Conservation (phyloP, 92 coral and sea anemone species). For the Phymanthus crucifer region DNA sequence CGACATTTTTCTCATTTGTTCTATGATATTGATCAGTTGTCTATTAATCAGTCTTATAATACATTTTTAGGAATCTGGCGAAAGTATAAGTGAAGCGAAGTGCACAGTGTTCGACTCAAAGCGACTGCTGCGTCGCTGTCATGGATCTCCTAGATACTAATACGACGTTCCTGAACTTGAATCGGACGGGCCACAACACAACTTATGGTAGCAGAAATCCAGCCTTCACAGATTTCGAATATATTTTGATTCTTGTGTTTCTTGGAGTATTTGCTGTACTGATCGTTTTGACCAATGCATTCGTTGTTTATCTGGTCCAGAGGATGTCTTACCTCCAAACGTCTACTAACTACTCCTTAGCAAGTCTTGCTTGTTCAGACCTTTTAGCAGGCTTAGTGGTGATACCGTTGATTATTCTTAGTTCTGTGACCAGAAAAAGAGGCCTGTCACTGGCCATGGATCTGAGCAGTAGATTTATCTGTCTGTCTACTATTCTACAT, state of each 20-base stretch:
- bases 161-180: not conserved
- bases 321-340: conserved; percentile 24
- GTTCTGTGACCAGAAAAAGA: not conserved
- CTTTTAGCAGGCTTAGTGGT: conserved; percentile 26
- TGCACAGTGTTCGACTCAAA: not conserved
- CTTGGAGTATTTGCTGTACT: conserved; percentile 25
- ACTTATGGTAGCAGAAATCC: not conserved
- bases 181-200: not conserved
- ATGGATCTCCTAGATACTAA: not conserved
- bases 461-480: conserved; percentile 23
- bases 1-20: not conserved
- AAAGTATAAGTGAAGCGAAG: not conserved
- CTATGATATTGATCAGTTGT: not conserved
- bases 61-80: not conserved
- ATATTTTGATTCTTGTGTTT: not conserved
- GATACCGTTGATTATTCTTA: conserved; percentile 12
- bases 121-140: not conserved
- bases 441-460: conserved; percentile 13
- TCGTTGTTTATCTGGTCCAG: conserved; percentile 23
- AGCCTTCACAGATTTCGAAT: not conserved
- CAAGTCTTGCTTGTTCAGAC: conserved; percentile 30
- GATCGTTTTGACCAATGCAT: conserved; percentile 4
- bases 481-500: conserved; percentile 32
- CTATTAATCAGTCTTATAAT: not conserved
- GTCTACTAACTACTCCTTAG: conserved; percentile 26